Evolutionary conservation across 2,113 vertebrate species (phyloP).

Genomic region (Hyla sarda): DNA sequence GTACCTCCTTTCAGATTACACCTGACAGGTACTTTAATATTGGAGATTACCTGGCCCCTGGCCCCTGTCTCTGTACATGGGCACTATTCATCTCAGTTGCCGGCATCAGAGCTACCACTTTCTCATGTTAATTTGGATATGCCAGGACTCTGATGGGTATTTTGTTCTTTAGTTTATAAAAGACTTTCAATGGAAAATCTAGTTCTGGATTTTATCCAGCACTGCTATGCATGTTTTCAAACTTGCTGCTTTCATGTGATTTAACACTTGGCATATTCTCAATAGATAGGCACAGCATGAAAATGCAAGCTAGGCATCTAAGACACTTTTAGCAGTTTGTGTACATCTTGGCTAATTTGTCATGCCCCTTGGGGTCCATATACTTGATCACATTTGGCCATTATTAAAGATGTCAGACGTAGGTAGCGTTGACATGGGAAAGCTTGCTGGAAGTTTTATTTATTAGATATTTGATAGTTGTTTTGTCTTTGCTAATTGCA

Average conservation of each 20-base stretch:
- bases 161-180: constrained; percentile 31
- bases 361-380: constrained; percentile 38
- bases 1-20: background rate
- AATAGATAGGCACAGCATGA: constrained; percentile 42
- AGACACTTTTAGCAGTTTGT: constrained; percentile 40
- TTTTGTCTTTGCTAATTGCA: constrained; percentile 20
- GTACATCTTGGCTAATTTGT: constrained; percentile 29
- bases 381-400: constrained; percentile 26
- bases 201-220: constrained; percentile 36
- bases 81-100: background rate
- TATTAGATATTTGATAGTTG: background rate
- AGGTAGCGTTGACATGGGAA: constrained; percentile 20
- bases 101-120: background rate
- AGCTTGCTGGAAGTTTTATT: background rate
- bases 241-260: constrained; percentile 45
- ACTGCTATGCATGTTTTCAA: constrained; percentile 47
- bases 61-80: background rate
- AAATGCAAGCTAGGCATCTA: constrained; percentile 46
- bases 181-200: constrained; percentile 42
- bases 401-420: constrained; percentile 15
- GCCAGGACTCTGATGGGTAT: background rate
- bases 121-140: background rate
- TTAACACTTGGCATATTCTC: constrained; percentile 52
- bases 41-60: background rate
- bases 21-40: background rate